phyloP scores from a whole-genome alignment of 2,888 invertebrate species.

The Cartodere bifasciata region DNA sequence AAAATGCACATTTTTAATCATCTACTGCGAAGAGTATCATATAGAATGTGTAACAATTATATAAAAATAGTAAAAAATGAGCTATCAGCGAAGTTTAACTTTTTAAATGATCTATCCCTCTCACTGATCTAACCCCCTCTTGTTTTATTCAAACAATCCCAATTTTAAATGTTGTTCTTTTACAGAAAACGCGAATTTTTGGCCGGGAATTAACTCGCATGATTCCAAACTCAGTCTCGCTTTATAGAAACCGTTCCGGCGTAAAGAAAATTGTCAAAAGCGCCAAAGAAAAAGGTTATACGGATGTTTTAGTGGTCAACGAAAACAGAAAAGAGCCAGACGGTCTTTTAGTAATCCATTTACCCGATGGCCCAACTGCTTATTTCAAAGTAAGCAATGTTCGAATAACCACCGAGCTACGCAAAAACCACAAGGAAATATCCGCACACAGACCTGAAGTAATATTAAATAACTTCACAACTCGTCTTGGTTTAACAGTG shows the following conservation, averaged over 20 bases:
- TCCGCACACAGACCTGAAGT: slow-evolving; percentile 88
- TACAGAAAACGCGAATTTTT: slow-evolving; percentile 73
- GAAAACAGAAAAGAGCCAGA: slow-evolving; percentile 89
- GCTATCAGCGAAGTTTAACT: too few species aligned
- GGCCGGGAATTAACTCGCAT: slow-evolving; percentile 82
- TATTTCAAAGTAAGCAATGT: slow-evolving; percentile 91
- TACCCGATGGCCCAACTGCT: slow-evolving; percentile 95
- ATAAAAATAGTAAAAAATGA: too few species aligned
- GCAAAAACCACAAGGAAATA: slow-evolving; percentile 66
- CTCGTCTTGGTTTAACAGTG: slow-evolving; percentile 80
- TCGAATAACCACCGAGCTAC: slow-evolving; percentile 75
- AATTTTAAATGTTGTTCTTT: slow-evolving; percentile 10
- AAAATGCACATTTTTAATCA: too few species aligned
- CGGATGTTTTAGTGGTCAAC: slow-evolving; percentile 86
- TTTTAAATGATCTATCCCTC: slow-evolving; percentile 2
- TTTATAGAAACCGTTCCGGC: slow-evolving; percentile 77
- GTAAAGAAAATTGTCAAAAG: slow-evolving; percentile 88
- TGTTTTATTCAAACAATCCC: neutral
- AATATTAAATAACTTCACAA: slow-evolving; percentile 90
- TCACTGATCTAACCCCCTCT: neutral
- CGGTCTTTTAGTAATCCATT: slow-evolving; percentile 82
- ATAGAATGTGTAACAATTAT: too few species aligned
- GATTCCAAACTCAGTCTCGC: slow-evolving; percentile 82
- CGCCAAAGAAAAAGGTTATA: slow-evolving; percentile 64
- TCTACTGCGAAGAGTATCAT: too few species aligned